Conservation (phyloP, 1,140 invertebrate species). For the Drosophila rufa region DNA sequence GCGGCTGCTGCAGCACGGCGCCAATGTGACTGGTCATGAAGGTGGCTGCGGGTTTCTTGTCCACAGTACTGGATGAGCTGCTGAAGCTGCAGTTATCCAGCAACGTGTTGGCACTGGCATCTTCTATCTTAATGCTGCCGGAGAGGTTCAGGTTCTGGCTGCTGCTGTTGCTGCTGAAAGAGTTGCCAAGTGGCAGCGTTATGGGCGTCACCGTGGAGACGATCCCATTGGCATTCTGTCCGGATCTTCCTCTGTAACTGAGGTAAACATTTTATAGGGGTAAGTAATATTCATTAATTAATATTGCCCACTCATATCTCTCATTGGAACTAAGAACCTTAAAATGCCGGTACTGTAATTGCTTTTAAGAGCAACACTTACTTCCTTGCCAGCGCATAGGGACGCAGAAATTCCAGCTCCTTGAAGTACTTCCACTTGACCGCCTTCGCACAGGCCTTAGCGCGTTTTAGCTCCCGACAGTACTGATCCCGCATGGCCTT, state of each 20-base stretch:
- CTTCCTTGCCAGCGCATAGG: slow-evolving; percentile 77
- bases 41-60: slow-evolving; percentile 48
- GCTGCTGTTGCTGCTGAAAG: slow-evolving; percentile 62
- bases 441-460: slow-evolving; percentile 69
- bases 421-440: slow-evolving; percentile 84
- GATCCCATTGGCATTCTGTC: slow-evolving; percentile 30
- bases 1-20: slow-evolving; percentile 53
- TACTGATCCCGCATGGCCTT: slow-evolving; percentile 82
- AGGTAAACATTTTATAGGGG: neutral
- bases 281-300: too few species aligned
- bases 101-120: slow-evolving; percentile 44
- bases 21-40: slow-evolving; percentile 60
- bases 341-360: too few species aligned
- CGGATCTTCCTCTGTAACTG: slow-evolving; percentile 73
- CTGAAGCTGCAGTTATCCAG: slow-evolving; percentile 60
- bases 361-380: slow-evolving; percentile 12
- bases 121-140: slow-evolving; percentile 68
- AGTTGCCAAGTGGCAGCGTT: slow-evolving; percentile 42
- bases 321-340: too few species aligned
- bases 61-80: slow-evolving; percentile 38
- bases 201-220: slow-evolving; percentile 10
- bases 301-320: too few species aligned
- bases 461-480: slow-evolving; percentile 77
- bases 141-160: slow-evolving; percentile 60
- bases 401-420: slow-evolving; percentile 78